These are phyloP conservation scores for Achlya flavicornis DNA, from an alignment of 2,888 invertebrate species.

Conservation along the genomic window DNA sequence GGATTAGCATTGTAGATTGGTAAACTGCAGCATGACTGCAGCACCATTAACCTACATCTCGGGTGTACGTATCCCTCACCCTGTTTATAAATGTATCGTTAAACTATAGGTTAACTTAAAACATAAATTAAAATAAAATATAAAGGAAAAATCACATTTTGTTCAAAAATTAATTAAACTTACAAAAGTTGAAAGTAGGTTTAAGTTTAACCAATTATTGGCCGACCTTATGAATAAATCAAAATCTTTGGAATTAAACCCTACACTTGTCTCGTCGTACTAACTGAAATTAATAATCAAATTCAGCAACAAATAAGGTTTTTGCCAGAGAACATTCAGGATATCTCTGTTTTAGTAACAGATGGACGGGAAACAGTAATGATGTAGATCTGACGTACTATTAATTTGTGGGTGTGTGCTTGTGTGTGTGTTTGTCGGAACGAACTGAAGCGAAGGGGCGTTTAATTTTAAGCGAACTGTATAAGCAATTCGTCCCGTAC, in stretches of 20 bases:
- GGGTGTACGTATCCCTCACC: neutral
- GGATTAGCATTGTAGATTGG: neutral
- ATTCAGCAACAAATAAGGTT: neutral
- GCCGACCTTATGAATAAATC: too few species aligned
- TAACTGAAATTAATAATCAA: too few species aligned
- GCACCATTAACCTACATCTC: conserved; percentile 1
- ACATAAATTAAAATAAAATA: too few species aligned
- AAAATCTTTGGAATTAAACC: too few species aligned
- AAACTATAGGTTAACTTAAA: too few species aligned
- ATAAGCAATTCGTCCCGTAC: neutral
- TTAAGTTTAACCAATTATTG: too few species aligned
- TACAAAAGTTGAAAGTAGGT: too few species aligned
- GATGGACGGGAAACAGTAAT: neutral
- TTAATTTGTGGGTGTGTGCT: neutral
- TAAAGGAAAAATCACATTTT: too few species aligned
- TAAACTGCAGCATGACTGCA: conserved; percentile 4
- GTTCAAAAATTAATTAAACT: too few species aligned
- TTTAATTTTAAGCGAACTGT: conserved; percentile 9
- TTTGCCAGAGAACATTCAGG: neutral
- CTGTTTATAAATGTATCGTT: neutral
- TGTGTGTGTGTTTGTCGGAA: conserved; percentile 7
- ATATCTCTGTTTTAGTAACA: neutral
- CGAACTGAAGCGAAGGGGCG: neutral
- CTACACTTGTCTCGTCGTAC: too few species aligned
- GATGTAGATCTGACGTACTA: neutral